Evolutionary conservation across 2,888 invertebrate genomes (phyloP).

Genomic region (Meta bourneti): DNA sequence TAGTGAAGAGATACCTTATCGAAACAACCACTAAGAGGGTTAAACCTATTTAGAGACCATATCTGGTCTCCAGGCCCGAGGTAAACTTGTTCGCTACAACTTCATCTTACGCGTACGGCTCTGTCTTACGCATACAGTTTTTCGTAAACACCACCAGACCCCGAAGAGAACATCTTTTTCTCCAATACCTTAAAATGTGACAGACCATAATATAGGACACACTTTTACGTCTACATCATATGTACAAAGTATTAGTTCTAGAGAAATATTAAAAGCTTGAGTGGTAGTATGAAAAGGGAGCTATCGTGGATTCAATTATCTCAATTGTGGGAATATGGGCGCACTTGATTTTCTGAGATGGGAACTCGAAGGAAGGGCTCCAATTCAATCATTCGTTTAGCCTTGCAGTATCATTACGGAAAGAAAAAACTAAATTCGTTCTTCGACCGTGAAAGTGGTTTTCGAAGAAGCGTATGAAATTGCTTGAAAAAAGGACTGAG

Average conservation of each 20-base stretch:
- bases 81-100: too few relatives aligned
- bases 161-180: too few relatives aligned
- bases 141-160: too few relatives aligned
- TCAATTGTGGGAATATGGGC: slow-evolving; percentile 1
- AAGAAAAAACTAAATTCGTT: not conserved
- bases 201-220: not conserved
- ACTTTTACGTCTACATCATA: not conserved
- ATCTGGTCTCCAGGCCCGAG: too few relatives aligned
- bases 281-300: not conserved
- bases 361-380: too few relatives aligned
- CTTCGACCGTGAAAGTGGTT: slow-evolving; percentile 3
- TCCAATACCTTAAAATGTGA: too few relatives aligned
- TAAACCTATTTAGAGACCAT: too few relatives aligned
- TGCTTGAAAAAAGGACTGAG: not conserved
- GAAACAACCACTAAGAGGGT: too few relatives aligned
- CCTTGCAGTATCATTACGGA: not conserved
- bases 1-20: too few relatives aligned
- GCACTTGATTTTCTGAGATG: not conserved
- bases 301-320: slow-evolving; percentile 12
- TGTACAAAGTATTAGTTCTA: not conserved
- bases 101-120: too few relatives aligned
- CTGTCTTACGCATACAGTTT: too few relatives aligned
- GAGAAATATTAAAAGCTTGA: not conserved
- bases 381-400: slow-evolving; percentile 8
- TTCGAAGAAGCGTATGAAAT: not conserved